Conservation (phyloP, 2,113 vertebrate species). For the Aphyosemion australe region DNA sequence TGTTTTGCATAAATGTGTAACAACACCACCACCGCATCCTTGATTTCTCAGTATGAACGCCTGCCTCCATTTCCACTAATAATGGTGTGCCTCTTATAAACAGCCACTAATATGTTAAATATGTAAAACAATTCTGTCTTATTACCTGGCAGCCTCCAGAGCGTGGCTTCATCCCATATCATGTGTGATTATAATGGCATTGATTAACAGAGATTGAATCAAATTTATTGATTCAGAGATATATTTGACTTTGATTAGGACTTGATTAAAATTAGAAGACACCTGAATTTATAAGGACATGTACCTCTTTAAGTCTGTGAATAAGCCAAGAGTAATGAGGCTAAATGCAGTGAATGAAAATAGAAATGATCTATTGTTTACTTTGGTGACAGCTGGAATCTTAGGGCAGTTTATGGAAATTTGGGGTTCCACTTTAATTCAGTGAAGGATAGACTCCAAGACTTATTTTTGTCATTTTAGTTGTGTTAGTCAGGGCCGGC, state of each 20-base stretch:
- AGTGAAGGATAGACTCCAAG: too few species aligned
- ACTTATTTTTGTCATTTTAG: too few species aligned
- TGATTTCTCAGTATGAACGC: conserved; percentile 60
- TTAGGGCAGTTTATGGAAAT: too few species aligned
- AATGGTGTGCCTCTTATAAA: conserved; percentile 27
- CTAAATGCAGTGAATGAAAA: too few species aligned
- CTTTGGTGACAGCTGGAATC: too few species aligned
- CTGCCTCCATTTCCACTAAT: conserved; percentile 40
- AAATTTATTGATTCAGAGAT: conserved; percentile 15
- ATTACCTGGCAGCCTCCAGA: conserved; percentile 26
- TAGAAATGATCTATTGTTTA: too few species aligned
- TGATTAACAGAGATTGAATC: conserved; percentile 23
- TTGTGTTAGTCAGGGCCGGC: too few species aligned
- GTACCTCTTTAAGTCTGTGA: background rate
- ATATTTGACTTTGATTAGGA: background rate
- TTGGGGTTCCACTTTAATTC: too few species aligned
- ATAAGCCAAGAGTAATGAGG: background rate
- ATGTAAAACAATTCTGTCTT: conserved; percentile 41
- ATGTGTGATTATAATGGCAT: conserved; percentile 23
- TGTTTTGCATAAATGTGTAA: conserved; percentile 59
- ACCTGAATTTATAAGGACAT: background rate
- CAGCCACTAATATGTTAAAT: conserved; percentile 48
- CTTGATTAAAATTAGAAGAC: conserved; percentile 8
- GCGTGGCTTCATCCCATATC: conserved; percentile 27
- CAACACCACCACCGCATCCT: conserved; percentile 31